Percentiles rank a stretch among this genome's conserved stretches.
phyloP scores from a whole-genome alignment of 2,113 vertebrate genomes.

The Bos javanicus region DNA sequence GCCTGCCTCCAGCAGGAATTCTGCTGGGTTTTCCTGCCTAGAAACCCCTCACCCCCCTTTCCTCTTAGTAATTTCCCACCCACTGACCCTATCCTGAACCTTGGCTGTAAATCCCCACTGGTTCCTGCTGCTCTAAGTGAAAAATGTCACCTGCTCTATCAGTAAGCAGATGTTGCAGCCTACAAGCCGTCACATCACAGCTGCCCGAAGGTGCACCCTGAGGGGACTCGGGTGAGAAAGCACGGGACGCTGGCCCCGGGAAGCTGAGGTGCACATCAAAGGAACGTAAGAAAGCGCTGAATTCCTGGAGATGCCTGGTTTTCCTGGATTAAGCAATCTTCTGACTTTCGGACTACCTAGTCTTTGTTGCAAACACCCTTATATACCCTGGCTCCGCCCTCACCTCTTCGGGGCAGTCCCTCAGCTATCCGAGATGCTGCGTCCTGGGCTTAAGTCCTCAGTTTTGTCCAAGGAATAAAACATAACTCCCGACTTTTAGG shows the following conservation, averaged over 20 bases:
- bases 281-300: neutral
- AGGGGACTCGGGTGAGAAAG: neutral
- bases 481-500: neutral
- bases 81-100: neutral
- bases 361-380: neutral
- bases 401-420: neutral
- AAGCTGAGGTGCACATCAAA: neutral
- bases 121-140: neutral
- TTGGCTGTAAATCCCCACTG: neutral
- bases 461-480: neutral
- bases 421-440: neutral
- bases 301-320: neutral
- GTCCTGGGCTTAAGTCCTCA: neutral
- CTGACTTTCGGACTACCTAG: neutral
- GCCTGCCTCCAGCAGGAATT: neutral
- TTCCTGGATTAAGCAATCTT: rapidly evolving
- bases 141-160: neutral
- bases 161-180: neutral
- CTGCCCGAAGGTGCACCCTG: rapidly evolving
- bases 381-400: rapidly evolving
- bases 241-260: neutral
- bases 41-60: neutral
- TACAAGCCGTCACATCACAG: neutral
- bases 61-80: neutral
- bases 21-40: neutral